Conservation (phyloP, 2,888 invertebrate genomes). For the Megastigmus dorsalis region DNA sequence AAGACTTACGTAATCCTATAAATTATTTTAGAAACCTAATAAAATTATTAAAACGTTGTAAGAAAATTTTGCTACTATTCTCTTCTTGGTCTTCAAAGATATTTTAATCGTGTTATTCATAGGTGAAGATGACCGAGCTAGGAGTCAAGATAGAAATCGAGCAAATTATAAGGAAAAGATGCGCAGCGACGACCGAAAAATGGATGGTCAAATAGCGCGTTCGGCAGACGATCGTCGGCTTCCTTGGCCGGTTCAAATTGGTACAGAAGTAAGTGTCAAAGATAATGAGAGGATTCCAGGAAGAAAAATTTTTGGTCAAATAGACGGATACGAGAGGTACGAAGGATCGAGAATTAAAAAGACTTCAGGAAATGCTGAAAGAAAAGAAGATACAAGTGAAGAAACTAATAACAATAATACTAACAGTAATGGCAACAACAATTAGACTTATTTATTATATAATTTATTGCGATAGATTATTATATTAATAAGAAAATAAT, state of each 20-base stretch:
- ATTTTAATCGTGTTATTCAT: background rate
- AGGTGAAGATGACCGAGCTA: conserved; percentile 56
- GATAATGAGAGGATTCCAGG: conserved; percentile 68
- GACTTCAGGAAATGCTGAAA: conserved; percentile 53
- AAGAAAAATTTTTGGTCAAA: conserved; percentile 67
- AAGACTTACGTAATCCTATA: too few species aligned
- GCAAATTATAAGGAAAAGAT: conserved; percentile 55
- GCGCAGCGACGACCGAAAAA: conserved; percentile 57
- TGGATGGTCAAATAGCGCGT: conserved; percentile 56
- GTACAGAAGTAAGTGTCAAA: conserved; percentile 69
- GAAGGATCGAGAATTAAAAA: conserved; percentile 58
- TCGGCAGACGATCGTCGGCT: conserved; percentile 59
- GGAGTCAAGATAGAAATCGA: conserved; percentile 60
- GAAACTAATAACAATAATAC: background rate
- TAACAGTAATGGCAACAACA: conserved; percentile 34
- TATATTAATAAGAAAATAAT: too few species aligned
- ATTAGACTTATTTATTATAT: conserved; percentile 15
- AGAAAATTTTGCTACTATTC: too few species aligned
- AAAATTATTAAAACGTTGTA: too few species aligned
- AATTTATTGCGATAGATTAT: conserved; percentile 6
- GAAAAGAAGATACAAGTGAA: conserved; percentile 53
- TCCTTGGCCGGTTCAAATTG: conserved; percentile 70
- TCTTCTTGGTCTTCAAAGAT: too few species aligned
- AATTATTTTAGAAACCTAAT: too few species aligned
- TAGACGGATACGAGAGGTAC: conserved; percentile 65